A percentile compares a stretch with the other conserved stretches of the same genome.
Evolutionary conservation across 2,888 invertebrate species (phyloP).

Genomic region (Germaria angustata): DNA sequence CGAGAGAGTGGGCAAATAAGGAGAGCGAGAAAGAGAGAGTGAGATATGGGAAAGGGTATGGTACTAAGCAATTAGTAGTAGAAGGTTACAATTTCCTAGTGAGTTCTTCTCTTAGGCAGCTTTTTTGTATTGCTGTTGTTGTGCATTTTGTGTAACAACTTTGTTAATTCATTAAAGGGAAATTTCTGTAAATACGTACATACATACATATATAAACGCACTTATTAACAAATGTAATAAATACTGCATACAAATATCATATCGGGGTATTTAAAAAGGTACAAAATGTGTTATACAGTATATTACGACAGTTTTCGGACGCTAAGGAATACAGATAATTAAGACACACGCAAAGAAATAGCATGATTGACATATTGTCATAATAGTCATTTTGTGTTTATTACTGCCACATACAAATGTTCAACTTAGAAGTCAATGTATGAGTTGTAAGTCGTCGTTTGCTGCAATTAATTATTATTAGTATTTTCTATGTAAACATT

Average conservation of each 20-base stretch:
- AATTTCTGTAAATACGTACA: constrained; percentile 22
- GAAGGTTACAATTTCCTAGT: constrained; percentile 55
- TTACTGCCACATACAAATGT: no score
- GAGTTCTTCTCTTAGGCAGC: background rate
- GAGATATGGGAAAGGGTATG: background rate
- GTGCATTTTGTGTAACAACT: constrained; percentile 40
- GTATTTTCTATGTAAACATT: no score
- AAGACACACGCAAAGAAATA: no score
- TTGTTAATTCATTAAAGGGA: constrained; percentile 55
- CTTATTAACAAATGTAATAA: constrained; percentile 11
- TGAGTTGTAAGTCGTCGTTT: no score
- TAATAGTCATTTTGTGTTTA: no score
- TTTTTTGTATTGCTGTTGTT: constrained; percentile 9
- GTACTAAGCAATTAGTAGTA: constrained; percentile 20
- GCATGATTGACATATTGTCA: no score
- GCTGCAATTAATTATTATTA: no score
- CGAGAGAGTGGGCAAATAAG: no score
- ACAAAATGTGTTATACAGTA: background rate
- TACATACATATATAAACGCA: background rate
- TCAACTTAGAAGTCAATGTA: no score
- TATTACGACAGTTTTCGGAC: background rate
- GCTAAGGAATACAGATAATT: background rate
- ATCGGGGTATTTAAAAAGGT: background rate
- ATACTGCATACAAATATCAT: background rate
- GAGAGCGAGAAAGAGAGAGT: background rate